Conservation (phyloP, 2,113 vertebrate genomes). For the Cathartes aura region DNA sequence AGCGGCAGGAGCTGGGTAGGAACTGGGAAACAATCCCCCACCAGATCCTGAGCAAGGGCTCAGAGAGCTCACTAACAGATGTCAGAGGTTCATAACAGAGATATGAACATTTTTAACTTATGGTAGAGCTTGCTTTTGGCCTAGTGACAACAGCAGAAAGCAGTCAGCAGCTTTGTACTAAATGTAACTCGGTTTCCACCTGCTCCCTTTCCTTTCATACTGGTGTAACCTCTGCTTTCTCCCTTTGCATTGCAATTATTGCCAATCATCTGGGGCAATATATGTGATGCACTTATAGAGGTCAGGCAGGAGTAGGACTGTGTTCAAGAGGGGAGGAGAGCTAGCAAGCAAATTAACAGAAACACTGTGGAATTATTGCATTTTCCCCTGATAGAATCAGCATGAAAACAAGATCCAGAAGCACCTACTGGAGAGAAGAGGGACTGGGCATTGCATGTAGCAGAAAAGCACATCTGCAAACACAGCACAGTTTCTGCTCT, state of each 20-base stretch:
- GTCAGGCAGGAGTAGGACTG: accelerated
- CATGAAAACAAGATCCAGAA: neutral
- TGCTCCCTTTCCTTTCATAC: neutral
- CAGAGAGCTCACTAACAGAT: neutral
- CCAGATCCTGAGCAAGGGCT: neutral
- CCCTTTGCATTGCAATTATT: neutral
- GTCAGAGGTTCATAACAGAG: neutral
- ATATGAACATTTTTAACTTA: neutral
- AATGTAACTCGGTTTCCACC: neutral
- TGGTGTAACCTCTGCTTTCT: neutral
- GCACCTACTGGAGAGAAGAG: neutral
- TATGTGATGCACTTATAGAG: neutral
- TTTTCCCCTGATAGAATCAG: neutral
- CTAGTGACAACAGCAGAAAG: neutral
- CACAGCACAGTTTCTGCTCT: neutral
- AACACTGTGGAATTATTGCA: neutral
- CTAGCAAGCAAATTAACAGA: neutral
- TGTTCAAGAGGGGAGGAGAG: neutral
- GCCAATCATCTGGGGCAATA: accelerated
- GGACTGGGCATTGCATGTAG: neutral
- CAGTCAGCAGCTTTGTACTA: neutral
- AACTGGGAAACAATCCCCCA: neutral
- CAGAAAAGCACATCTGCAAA: neutral
- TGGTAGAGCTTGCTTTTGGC: neutral
- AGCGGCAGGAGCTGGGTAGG: neutral